Percentiles rank a stretch among this genome's conserved stretches.
Evolutionary conservation across 2,797 vertebrate species (phyloP).

Genomic region (Chromobotia macracanthus): DNA sequence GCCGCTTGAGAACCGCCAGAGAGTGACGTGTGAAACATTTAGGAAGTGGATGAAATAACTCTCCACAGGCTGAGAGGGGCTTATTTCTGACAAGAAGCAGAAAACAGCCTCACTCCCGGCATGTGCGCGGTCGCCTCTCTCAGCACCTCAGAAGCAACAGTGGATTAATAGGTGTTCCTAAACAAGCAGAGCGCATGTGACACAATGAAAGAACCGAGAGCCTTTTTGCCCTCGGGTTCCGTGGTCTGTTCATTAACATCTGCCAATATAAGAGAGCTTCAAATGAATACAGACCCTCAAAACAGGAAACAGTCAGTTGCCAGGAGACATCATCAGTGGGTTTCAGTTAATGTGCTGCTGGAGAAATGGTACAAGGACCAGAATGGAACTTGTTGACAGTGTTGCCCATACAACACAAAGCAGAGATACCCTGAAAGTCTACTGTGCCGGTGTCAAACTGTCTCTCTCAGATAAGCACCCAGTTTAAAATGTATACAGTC

Average conservation of each 20-base stretch:
- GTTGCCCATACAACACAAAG: conserved; percentile 43
- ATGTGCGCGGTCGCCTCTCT: conserved; percentile 2
- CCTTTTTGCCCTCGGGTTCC: conserved; percentile 24
- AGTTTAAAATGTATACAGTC: conserved; percentile 8
- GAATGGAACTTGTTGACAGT: conserved; percentile 45
- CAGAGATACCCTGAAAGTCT: conserved; percentile 22
- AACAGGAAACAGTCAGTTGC: conserved; percentile 57
- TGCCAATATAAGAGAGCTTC: conserved; percentile 55
- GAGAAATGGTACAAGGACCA: conserved; percentile 32
- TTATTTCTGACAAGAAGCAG: conserved; percentile 43
- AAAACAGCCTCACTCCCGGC: conserved; percentile 33
- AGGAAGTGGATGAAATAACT: conserved; percentile 38
- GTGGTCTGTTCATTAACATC: conserved; percentile 49
- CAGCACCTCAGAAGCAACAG: conserved; percentile 21
- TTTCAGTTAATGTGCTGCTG: conserved; percentile 15
- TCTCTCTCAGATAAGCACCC: conserved; percentile 9
- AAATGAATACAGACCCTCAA: conserved; percentile 53
- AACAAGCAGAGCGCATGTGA: conserved; percentile 3
- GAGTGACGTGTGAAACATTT: neutral
- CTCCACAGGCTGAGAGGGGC: conserved; percentile 11
- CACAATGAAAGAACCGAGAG: conserved; percentile 16
- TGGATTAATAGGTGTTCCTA: conserved; percentile 28
- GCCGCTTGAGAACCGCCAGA: neutral
- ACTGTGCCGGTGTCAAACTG: conserved; percentile 19
- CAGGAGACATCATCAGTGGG: conserved; percentile 54